phyloP scores from a whole-genome alignment of 2,113 vertebrate genomes.

The Rhombomys opimus region DNA sequence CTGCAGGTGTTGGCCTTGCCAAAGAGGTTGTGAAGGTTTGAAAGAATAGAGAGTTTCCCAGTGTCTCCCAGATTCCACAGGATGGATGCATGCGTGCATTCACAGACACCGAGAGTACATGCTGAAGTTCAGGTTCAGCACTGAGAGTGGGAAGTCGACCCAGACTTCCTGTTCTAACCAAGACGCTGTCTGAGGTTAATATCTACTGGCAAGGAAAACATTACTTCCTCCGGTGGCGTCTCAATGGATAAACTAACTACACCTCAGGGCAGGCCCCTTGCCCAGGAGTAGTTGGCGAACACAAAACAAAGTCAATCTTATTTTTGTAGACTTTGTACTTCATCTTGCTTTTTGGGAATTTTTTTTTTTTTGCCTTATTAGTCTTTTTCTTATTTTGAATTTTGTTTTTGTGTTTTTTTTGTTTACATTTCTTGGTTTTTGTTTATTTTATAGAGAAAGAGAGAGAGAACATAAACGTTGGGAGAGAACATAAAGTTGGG shows the following conservation, averaged over 20 bases:
- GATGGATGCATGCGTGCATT: not conserved
- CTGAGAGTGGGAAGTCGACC: not conserved
- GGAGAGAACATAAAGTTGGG: too few species aligned
- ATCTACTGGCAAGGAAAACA: not conserved
- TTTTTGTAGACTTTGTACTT: not conserved
- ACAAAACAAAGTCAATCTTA: not conserved
- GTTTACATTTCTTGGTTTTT: not conserved
- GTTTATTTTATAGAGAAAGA: not conserved
- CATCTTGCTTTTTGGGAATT: not conserved
- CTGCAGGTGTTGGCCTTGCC: not conserved
- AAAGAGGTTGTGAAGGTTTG: not conserved
- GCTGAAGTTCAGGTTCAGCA: not conserved
- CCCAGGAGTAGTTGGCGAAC: not conserved
- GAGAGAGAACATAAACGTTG: not conserved
- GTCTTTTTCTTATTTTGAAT: not conserved
- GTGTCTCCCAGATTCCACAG: not conserved
- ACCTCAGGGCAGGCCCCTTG: not conserved
- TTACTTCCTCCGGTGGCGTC: not conserved
- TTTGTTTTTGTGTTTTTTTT: not conserved
- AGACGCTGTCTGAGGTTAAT: not conserved
- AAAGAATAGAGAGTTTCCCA: not conserved
- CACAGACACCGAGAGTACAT: not conserved
- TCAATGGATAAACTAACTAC: not conserved
- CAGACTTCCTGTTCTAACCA: not conserved
- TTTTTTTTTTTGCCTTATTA: not conserved